phyloP scores from a whole-genome alignment of 2,113 vertebrate species.

The Herpetotheres cachinnans region DNA sequence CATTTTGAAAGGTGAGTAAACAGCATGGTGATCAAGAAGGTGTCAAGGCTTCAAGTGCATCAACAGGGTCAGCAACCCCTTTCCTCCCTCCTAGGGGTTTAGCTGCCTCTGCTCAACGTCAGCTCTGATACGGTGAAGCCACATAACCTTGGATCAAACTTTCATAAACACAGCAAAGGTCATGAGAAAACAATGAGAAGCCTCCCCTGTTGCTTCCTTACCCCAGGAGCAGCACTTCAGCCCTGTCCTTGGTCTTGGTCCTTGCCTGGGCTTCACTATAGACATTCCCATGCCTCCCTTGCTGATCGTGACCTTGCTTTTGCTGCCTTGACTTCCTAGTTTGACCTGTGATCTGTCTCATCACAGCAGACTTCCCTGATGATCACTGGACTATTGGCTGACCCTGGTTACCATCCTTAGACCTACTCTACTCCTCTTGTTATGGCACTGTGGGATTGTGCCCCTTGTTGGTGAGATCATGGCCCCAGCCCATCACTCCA shows the following conservation, averaged over 20 bases:
- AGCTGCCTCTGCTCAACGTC: not conserved
- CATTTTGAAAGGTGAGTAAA: not conserved
- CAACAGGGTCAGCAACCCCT: not conserved
- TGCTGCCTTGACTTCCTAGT: not conserved
- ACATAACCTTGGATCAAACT: not conserved
- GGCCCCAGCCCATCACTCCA: not conserved
- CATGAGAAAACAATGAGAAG: not conserved
- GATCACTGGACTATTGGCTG: not conserved
- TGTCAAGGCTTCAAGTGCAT: not conserved
- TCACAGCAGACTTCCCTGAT: not conserved
- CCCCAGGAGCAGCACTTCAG: not conserved
- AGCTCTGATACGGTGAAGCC: not conserved
- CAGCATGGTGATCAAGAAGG: fast-evolving
- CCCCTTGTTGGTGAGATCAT: not conserved
- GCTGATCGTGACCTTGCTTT: not conserved
- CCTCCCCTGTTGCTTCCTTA: not conserved
- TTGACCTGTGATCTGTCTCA: not conserved
- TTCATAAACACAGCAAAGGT: not conserved
- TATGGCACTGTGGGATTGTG: not conserved
- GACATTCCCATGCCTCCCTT: not conserved
- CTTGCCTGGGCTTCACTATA: not conserved
- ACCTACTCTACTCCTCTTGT: not conserved
- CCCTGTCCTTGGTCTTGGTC: not conserved
- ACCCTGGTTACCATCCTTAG: not conserved
- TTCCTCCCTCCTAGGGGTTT: not conserved